Base-by-base conservation (phyloP, 1,140 invertebrate species). In the Planococcus citri region DNA sequence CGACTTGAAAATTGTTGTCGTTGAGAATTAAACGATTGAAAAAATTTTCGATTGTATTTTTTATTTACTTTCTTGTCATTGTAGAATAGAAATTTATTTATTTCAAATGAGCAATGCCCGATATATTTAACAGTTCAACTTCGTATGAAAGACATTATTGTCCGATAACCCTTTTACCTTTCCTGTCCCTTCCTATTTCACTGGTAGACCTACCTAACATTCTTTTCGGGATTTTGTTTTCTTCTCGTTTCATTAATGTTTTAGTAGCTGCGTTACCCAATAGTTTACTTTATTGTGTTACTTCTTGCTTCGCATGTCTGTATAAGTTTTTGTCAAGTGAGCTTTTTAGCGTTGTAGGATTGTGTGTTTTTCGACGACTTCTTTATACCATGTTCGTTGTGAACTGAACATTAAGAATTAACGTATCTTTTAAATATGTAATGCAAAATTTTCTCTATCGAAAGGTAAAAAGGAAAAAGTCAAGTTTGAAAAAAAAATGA, bases 181-280 rank as follows among this genome's bases (percentile, higher is more conserved):
- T 17, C 12, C 17, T 20, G 41, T 3, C 29, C 29, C 6, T 9
- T 17, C 12, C 17, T 14, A 4, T 51, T 51, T 51, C 41, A n/a
- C n/a, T n/a, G n/a, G n/a, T 51, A 17, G 41, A 51, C 10, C 41
- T 20, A n/a, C n/a, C 17, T 33, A 33, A 51, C 17, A 51, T 51
- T 51, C 41, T 51, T 51, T 51, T 33, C 12, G 6, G 41, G 41
- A 51, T 51, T 51, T 51, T 51, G 41, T 51, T 51, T 51, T 20
- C 41, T 51, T 51, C n/a, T 51, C 3, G 41, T 51, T n/a, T 51
- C 41, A 51, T 51, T 51, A 51, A 51, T 51, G 41, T 51, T 51
- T 51, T 9, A 51, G 41, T 51, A 51, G 41, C 41, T 3, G 17
- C 41, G 41, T 51, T 51, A 51, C 12, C 41, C 41, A 51, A 51